Base-by-base conservation (phyloP, 1,140 invertebrate species). In the Zaprionus lachaisei region DNA sequence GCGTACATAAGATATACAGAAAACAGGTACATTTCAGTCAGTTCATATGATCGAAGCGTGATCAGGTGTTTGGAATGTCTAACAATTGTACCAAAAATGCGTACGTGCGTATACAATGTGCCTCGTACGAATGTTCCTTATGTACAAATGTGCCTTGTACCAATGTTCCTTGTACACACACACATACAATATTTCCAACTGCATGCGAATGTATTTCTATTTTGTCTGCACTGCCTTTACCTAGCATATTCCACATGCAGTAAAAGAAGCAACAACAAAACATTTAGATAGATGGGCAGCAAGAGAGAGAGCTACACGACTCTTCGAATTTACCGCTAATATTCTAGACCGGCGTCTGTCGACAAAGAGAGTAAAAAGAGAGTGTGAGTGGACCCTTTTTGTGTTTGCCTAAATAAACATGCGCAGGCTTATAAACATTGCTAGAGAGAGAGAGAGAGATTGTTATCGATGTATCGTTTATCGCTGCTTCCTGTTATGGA, bases 401-500 rank as follows among this genome's bases (percentile, higher is more conserved):
- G 17, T 47, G 9, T 17, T 49, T 49, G 17, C 17, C 17, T 12
- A n/a, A n/a, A 9, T 41, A 49, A 51, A 24, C 47, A 51, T 14
- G 47, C 47, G 47, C 47, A 51, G 20, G 41, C n/a, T 47, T 47
- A 9, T 1, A 38, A 20, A 5, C 11, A 22, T 5, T 20, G 4
- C 47, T 24, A n/a, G n/a, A n/a, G 15, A 38, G 20, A 51, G 47
- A 49, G 47, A 49, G 47, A 24, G 47, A 24, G 22, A 22, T 51
- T 54, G 58, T 70, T 62, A 62, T 69, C 57, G 67, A 44, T 70
- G 49, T 62, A 62, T 62, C 67, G 58, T 54, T 70, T 37, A 41
- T 17, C 51, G 64, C 47, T 74, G 81, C 85, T 87, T 79, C 80
- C 83, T 87, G 72, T 58, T 71, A 74, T 20, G 44, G 6, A n/a